Percentiles rank a stretch among this genome's conserved stretches.
These are phyloP conservation scores for Dasyprocta punctata DNA, from an alignment of 2,113 vertebrate genomes.

Conservation along the genomic window DNA sequence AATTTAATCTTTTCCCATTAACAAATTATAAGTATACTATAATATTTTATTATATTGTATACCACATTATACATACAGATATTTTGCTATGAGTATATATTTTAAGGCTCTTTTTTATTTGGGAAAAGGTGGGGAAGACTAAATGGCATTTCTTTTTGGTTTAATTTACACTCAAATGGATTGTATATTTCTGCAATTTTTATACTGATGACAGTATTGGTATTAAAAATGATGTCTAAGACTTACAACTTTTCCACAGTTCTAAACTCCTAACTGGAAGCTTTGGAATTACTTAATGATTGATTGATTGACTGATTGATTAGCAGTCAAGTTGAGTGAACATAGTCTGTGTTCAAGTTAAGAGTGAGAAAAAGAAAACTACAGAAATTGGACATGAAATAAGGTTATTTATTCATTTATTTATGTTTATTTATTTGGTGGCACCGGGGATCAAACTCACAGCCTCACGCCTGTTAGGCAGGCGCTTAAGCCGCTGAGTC, in stretches of 20 bases:
- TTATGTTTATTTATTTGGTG: too few relatives aligned
- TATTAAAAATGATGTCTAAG: conserved; percentile 33
- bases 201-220: neutral
- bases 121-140: neutral
- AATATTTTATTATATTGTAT: conserved; percentile 13
- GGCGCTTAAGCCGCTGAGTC: too few relatives aligned
- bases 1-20: neutral
- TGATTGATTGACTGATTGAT: neutral
- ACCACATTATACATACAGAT: neutral
- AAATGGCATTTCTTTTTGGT: neutral
- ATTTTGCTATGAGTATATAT: neutral
- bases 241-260: neutral
- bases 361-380: neutral
- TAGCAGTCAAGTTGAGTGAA: neutral
- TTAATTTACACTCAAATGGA: neutral
- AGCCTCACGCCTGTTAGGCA: too few relatives aligned
- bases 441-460: too few relatives aligned
- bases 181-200: conserved; percentile 27
- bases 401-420: too few relatives aligned
- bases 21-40: neutral
- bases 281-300: neutral
- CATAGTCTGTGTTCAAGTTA: neutral
- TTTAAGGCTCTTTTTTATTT: conserved; percentile 16
- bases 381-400: neutral
- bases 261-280: neutral